phyloP scores from a whole-genome alignment of 2,888 invertebrate species.

The Epiblema foenella region DNA sequence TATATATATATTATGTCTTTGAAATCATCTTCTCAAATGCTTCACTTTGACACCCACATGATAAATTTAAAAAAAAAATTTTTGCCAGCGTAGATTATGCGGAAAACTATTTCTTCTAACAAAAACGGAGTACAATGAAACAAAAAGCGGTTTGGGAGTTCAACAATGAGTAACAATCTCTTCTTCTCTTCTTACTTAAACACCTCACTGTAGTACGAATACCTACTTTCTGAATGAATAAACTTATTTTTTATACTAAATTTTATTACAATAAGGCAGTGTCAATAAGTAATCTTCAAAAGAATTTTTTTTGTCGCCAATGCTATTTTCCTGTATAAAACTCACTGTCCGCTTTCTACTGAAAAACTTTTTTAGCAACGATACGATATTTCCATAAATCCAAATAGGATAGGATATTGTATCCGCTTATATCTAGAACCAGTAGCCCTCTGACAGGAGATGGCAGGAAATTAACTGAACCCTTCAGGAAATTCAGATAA shows the following conservation, averaged over 20 bases:
- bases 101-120: too few species aligned
- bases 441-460: slow-evolving; percentile 20
- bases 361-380: not conserved
- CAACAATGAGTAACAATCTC: too few species aligned
- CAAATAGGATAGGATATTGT: not conserved
- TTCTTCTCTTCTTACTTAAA: too few species aligned
- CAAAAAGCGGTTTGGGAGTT: too few species aligned
- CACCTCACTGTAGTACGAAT: too few species aligned
- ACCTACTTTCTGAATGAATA: too few species aligned
- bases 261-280: not conserved
- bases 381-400: slow-evolving; percentile 10
- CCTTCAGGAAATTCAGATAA: slow-evolving; percentile 51
- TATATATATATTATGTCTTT: too few species aligned
- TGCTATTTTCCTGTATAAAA: not conserved
- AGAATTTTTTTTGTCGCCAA: not conserved
- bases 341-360: not conserved
- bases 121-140: too few species aligned
- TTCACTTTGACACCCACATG: too few species aligned
- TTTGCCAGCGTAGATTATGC: too few species aligned
- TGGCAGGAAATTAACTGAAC: slow-evolving; percentile 61
- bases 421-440: slow-evolving; percentile 21
- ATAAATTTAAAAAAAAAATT: too few species aligned
- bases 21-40: too few species aligned
- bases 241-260: not conserved
- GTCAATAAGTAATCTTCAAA: not conserved